Conservation (phyloP, 2,888 invertebrate species). For the Caenorhabditis wallacei region DNA sequence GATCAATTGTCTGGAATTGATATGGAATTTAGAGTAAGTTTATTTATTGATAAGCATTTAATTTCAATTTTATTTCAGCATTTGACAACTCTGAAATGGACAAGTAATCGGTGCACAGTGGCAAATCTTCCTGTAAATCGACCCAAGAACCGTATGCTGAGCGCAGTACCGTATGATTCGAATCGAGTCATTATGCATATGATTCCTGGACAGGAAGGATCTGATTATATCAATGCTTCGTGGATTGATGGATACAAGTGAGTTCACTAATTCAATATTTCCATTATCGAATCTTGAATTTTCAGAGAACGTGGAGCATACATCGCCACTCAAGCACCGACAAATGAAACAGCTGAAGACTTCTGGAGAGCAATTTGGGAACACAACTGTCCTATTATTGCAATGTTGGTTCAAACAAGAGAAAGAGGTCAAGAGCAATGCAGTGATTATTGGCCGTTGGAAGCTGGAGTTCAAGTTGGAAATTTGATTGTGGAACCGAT, state of each 20-base stretch:
- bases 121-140: conserved; percentile 98
- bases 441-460: conserved; percentile 99
- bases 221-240: conserved; percentile 99
- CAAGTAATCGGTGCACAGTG: conserved; percentile 94
- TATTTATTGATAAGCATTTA: neutral
- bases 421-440: conserved; percentile 91
- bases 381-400: conserved; percentile 98
- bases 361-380: conserved; percentile 99
- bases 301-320: conserved; percentile 89
- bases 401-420: conserved; percentile 88
- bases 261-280: neutral
- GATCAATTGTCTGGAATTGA: conserved; percentile 70
- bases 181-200: conserved; percentile 85
- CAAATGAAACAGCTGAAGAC: conserved; percentile 96
- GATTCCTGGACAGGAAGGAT: conserved; percentile 84
- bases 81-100: conserved; percentile 93
- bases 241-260: conserved; percentile 90
- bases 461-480: conserved; percentile 86
- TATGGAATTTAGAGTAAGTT: conserved; percentile 65
- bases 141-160: conserved; percentile 97
- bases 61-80: too few relatives aligned
- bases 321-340: conserved; percentile 98
- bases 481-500: conserved; percentile 99
- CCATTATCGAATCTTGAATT: neutral
- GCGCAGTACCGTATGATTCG: conserved; percentile 97